Base-by-base conservation (phyloP, 2,113 vertebrate species). In the Oenanthe oenanthe region DNA sequence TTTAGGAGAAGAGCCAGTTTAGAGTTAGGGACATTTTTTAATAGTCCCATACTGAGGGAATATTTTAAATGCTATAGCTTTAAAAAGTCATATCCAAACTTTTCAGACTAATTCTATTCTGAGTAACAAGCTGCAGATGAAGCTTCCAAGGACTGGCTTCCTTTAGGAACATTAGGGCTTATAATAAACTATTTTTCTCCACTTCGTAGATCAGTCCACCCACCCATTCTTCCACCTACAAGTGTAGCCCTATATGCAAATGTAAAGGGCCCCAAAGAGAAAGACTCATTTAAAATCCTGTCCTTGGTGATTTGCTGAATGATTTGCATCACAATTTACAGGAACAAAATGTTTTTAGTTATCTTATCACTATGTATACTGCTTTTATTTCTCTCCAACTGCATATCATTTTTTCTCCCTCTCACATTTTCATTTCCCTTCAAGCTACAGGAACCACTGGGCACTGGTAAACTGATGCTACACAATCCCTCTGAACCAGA, bases 181-280 rank as follows among this genome's bases (percentile, higher is more conserved):
- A 72, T 86, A 89, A 96, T 48, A 84, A 92, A 91, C 86, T 85
- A 67, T 91, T 97, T 96, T 86, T 92, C 88, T 91, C 17, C 22
- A 19, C 85, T 91, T 94, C 38, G 6, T 12, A 84, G 88, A 94
- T 74, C 50, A 88, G 83, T 78, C 90, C 88, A 90, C 92, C 96
- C 79, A 88, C 95, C 47, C 70, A 75, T 71, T 68, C 58, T 87
- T 81, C 91, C 80, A 86, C 83, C 89, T 71, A 84, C 79, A 43
- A 40, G 17, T 45, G 53, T 63, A 92, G 85, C 22, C 22, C 61
- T 53, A 75, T 57, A 68, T 61, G 80, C 76, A 74, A 74, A 87
- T 7, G 21, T 29, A 34, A 92, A 87, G 36, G 36, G 65, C 36
- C 80, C 40, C 47, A 56, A 57, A 95, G 83, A 72, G 72, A 48